phyloP scores from a whole-genome alignment of 2,113 vertebrate genomes.

The Glareola pratincola region DNA sequence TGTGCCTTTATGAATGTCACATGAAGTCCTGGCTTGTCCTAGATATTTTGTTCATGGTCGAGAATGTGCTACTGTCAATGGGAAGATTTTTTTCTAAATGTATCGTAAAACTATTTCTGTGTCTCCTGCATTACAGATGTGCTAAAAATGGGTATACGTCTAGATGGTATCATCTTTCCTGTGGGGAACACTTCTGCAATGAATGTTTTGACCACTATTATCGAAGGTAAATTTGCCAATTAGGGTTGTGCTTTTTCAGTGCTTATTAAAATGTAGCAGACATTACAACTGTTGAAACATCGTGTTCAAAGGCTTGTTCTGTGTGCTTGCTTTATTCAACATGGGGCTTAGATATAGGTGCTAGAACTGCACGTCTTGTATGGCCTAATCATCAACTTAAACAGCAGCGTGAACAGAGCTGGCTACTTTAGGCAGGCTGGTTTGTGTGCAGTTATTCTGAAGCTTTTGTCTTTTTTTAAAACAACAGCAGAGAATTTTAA shows the following conservation, averaged over 20 bases:
- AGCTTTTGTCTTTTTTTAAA: neutral
- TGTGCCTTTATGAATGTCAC: neutral
- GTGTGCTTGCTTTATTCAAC: neutral
- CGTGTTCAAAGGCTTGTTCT: neutral
- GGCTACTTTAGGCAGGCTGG: neutral
- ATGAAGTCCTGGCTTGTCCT: neutral
- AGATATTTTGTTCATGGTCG: neutral
- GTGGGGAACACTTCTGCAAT: slow-evolving; percentile 98
- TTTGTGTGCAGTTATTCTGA: neutral
- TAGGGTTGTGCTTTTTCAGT: neutral
- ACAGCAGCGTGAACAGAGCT: rapidly evolving
- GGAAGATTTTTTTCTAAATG: neutral
- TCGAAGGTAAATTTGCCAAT: slow-evolving; percentile 82
- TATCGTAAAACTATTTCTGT: neutral
- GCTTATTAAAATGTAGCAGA: neutral
- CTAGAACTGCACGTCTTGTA: neutral
- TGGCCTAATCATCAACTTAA: neutral
- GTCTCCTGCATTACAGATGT: slow-evolving; percentile 79
- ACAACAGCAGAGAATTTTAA: neutral
- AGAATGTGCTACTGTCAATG: neutral
- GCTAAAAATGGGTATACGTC: slow-evolving; percentile 98
- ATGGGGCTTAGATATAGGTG: neutral
- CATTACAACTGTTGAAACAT: neutral
- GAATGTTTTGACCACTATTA: slow-evolving; percentile 99
- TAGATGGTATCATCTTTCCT: slow-evolving; percentile 97